These are phyloP conservation scores for Trachelipus rathkii DNA, from an alignment of 1,140 invertebrate species.

Conservation along the genomic window DNA sequence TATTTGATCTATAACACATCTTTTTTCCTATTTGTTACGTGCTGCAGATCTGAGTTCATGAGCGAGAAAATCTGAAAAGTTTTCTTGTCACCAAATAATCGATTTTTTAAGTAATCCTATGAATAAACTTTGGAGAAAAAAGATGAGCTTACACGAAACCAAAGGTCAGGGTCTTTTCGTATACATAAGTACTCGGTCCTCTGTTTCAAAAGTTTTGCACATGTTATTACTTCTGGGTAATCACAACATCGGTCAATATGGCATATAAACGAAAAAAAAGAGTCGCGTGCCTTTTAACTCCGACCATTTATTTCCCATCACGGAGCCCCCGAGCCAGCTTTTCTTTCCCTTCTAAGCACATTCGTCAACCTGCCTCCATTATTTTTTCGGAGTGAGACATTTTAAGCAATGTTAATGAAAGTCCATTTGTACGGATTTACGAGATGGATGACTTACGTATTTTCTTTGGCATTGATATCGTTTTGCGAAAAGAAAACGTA, in stretches of 20 bases:
- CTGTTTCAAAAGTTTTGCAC: too few relatives aligned
- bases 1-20: too few relatives aligned
- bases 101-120: too few relatives aligned
- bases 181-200: too few relatives aligned
- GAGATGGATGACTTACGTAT: background rate
- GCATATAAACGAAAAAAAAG: background rate
- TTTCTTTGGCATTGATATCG: background rate
- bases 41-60: too few relatives aligned
- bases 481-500: too few relatives aligned
- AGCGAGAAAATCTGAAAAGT: too few relatives aligned
- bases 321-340: background rate
- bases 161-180: too few relatives aligned
- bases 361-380: background rate
- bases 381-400: slow-evolving; percentile 1
- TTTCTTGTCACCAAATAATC: too few relatives aligned
- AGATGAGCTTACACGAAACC: too few relatives aligned
- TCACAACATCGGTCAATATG: background rate
- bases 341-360: background rate
- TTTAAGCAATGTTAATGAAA: slow-evolving; percentile 13
- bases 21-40: too few relatives aligned
- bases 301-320: background rate
- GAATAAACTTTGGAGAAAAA: too few relatives aligned
- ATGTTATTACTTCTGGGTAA: background rate
- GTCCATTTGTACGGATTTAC: background rate
- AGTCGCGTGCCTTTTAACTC: background rate